Base-by-base conservation (phyloP, 2,888 invertebrate species). In the Acronicta alni region DNA sequence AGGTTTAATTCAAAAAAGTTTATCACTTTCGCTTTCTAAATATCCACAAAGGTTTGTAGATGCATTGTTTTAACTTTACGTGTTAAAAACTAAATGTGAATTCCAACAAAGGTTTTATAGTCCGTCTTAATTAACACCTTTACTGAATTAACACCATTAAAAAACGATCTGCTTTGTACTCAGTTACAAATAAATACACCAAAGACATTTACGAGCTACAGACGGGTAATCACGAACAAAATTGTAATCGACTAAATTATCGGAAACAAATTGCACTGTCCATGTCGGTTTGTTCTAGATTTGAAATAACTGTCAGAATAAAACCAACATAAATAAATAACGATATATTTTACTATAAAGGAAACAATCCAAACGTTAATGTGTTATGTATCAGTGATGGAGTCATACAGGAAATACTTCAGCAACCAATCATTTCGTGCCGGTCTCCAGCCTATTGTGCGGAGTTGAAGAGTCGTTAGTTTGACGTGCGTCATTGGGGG, bases 11-110 rank as follows among this genome's bases (percentile, higher is more conserved):
- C 37, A 61, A 46, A 30, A 30, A 10, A 30, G 30, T 52, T 71
- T 67, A 58, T 70, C n/a, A 59, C 61, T 52, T 59, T 67, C 76
- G 64, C 76, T 75, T 75, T 75, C 73, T 72, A 72, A 55, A 56
- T 59, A 64, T 43, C 32, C 17, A 61, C 75, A 71, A 74, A 72
- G 57, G 68, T 58, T 37, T 59, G 61, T 18, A 39, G 23, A 41
- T 30, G 43, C 61, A 66, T 69, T 70, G 68, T 69, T 66, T 57
- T 60, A 46, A 37, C 38, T 54, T 53, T 38, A 30, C 46, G 44
- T 43, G 32, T 30, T 46, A 39, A 39, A 49, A 35, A 53, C 3
- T 15, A 17, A 17, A 14, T 17, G 12, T 26, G 14, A 26, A 16
- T 14, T 49, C 32, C 49, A 14, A 37, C 12, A 35, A 32, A 14